Percentiles rank a stretch among this genome's conserved stretches.
phyloP scores from a whole-genome alignment of 2,888 invertebrate genomes.

The Furcula furcula region DNA sequence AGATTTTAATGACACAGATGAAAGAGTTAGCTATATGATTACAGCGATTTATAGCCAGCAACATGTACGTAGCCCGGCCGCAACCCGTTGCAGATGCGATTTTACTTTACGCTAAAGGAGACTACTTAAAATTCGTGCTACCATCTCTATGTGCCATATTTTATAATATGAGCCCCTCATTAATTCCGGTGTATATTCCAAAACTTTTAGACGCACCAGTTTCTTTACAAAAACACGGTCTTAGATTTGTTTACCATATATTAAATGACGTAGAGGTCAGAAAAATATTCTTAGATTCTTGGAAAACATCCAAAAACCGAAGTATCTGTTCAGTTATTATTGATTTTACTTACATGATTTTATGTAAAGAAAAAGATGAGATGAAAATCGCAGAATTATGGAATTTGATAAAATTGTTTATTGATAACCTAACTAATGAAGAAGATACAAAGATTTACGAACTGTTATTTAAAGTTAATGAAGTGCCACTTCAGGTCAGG shows the following conservation, averaged over 20 bases:
- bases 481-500: conserved; percentile 40
- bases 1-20: conserved; percentile 48
- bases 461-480: conserved; percentile 31
- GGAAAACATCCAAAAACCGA: conserved; percentile 52
- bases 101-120: conserved; percentile 56
- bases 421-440: conserved; percentile 47
- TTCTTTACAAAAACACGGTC: conserved; percentile 62
- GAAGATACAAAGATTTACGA: conserved; percentile 56
- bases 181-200: conserved; percentile 38
- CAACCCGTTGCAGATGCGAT: conserved; percentile 48
- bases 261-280: conserved; percentile 39
- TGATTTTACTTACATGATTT: conserved; percentile 41
- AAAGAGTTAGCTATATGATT: conserved; percentile 45
- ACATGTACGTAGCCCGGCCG: conserved; percentile 61
- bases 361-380: conserved; percentile 45
- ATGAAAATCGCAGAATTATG: conserved; percentile 37
- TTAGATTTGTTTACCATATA: conserved; percentile 49
- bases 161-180: conserved; percentile 43
- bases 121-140: conserved; percentile 56
- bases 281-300: conserved; percentile 42
- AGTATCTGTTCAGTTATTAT: conserved; percentile 56
- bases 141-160: conserved; percentile 57
- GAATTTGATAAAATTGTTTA: conserved; percentile 48
- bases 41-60: conserved; percentile 53
- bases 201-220: conserved; percentile 51